Evolutionary conservation across 2,888 invertebrate species (phyloP).

Genomic region (Monopis laevigella): DNA sequence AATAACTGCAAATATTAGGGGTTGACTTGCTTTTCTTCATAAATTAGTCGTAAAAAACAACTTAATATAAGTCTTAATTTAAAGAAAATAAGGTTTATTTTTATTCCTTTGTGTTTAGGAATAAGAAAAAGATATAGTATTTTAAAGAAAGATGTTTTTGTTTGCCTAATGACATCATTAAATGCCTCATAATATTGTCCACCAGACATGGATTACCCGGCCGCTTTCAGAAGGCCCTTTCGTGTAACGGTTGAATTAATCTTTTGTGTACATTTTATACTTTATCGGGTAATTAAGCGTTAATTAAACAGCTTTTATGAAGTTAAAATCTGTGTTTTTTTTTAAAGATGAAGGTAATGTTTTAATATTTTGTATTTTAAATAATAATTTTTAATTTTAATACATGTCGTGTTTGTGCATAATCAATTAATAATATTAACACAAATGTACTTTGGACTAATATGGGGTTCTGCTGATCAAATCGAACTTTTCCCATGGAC

Average conservation of each 20-base stretch:
- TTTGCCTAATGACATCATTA: constrained; percentile 55
- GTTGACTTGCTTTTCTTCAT: constrained; percentile 22
- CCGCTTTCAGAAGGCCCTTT: constrained; percentile 1
- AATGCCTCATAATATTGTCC: constrained; percentile 34
- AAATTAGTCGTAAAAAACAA: constrained; percentile 12
- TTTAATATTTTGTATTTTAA: no score
- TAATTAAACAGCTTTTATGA: no score
- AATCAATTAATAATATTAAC: no score
- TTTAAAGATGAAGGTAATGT: no score
- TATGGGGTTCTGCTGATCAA: no score
- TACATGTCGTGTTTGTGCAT: no score
- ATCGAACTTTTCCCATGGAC: no score
- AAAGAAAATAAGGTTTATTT: background rate
- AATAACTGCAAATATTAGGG: constrained; percentile 41
- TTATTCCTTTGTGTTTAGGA: no score
- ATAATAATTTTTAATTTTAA: no score
- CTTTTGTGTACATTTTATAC: background rate
- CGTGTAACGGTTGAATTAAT: constrained; percentile 3
- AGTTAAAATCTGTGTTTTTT: no score
- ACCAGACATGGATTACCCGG: constrained; percentile 22
- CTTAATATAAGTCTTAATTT: background rate
- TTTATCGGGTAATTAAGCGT: no score
- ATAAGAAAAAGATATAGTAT: constrained; percentile 26
- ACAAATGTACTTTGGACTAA: no score
- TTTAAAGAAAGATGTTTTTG: constrained; percentile 38